phyloP scores from a whole-genome alignment of 1,140 invertebrate species.

The Papilio dardanus region DNA sequence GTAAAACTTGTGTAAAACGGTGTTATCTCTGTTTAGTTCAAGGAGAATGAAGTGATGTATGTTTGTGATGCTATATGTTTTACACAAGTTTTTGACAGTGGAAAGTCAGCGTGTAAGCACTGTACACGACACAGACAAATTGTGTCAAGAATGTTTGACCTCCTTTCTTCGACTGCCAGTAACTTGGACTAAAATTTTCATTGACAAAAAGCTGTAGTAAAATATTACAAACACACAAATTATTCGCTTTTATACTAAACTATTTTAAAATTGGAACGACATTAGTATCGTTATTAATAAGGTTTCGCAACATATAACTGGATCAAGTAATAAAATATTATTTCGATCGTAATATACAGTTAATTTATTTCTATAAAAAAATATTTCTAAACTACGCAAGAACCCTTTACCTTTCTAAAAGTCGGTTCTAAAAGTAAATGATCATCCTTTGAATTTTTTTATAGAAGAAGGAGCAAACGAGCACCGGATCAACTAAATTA shows the following conservation, averaged over 20 bases:
- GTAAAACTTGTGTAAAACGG: not conserved
- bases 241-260: not conserved
- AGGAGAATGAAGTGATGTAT: not conserved
- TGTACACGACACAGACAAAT: slow-evolving; percentile 12
- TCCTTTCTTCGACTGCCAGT: slow-evolving; percentile 9
- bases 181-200: slow-evolving; percentile 5
- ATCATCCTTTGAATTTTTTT: not conserved
- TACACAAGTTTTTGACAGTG: not conserved
- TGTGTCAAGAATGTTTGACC: slow-evolving; percentile 23
- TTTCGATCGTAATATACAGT: not conserved
- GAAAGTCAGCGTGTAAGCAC: not conserved
- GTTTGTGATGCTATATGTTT: too few relatives aligned
- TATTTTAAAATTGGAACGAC: not conserved
- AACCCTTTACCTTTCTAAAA: not conserved
- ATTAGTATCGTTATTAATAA: not conserved
- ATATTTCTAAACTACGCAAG: not conserved
- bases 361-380: not conserved
- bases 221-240: slow-evolving; percentile 3
- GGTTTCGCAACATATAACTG: not conserved
- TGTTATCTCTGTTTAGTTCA: not conserved
- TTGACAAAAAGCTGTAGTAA: slow-evolving; percentile 12
- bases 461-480: too few relatives aligned
- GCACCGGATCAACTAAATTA: too few relatives aligned
- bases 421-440: not conserved
- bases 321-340: too few relatives aligned